Percentiles rank a stretch among this genome's conserved stretches.
phyloP scores from a whole-genome alignment of 1,140 invertebrate species.

The Pararge aegeria region DNA sequence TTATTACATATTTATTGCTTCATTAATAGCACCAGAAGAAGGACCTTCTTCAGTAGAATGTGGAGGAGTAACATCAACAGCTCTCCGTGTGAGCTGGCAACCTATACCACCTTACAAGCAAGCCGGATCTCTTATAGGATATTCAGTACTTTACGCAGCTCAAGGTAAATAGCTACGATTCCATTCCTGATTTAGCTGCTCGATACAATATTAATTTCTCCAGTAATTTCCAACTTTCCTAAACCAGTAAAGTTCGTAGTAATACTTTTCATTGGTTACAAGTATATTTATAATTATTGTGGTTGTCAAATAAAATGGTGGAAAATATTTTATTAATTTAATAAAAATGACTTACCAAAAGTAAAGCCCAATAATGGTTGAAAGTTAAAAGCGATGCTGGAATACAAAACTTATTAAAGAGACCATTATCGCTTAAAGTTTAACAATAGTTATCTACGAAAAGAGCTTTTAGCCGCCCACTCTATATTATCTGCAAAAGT shows the following conservation, averaged over 20 bases:
- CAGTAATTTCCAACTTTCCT: too few relatives aligned
- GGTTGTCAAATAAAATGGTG: not conserved
- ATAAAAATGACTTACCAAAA: slow-evolving; percentile 1
- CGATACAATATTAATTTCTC: too few relatives aligned
- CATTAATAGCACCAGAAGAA: slow-evolving; percentile 82
- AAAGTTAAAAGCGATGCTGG: not conserved
- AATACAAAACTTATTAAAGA: slow-evolving; percentile 8
- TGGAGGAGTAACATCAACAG: slow-evolving; percentile 85
- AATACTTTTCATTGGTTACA: too few relatives aligned
- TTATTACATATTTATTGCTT: not conserved
- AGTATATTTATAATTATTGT: too few relatives aligned
- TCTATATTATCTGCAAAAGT: not conserved
- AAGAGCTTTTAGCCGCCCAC: not conserved
- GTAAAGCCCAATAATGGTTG: not conserved
- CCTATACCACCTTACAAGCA: slow-evolving; percentile 87
- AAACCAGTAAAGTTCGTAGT: too few relatives aligned
- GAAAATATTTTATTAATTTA: not conserved
- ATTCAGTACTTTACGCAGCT: slow-evolving; percentile 83
- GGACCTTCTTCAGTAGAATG: slow-evolving; percentile 85
- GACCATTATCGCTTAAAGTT: slow-evolving; percentile 7
- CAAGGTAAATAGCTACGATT: slow-evolving; percentile 43
- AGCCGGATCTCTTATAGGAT: slow-evolving; percentile 90
- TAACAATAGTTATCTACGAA: slow-evolving; percentile 8
- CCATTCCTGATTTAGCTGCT: too few relatives aligned
- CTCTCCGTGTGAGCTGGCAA: slow-evolving; percentile 88